phyloP scores from a whole-genome alignment of 2,888 invertebrate genomes.

The Archips crataeganus region DNA sequence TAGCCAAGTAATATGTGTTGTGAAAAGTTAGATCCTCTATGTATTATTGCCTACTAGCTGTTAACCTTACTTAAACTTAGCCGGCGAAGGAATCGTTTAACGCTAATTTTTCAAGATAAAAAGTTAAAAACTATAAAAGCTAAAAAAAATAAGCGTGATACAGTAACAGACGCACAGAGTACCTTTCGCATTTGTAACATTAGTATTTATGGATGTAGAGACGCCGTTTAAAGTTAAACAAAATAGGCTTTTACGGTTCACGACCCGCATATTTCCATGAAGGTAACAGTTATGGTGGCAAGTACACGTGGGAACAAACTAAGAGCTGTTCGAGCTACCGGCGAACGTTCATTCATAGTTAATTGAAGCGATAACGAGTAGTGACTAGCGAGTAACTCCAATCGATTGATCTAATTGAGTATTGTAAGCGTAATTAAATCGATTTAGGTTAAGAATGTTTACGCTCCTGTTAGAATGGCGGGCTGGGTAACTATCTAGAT shows the following conservation, averaged over 20 bases:
- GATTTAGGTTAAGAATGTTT: conserved; percentile 38
- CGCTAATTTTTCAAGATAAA: too few species aligned
- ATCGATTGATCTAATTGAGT: conserved; percentile 37
- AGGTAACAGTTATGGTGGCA: conserved; percentile 31
- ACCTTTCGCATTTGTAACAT: too few species aligned
- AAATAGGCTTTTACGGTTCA: conserved; percentile 39
- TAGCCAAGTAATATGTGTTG: too few species aligned
- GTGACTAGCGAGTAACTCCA: conserved; percentile 14
- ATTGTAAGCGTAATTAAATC: conserved; percentile 36
- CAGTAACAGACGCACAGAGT: too few species aligned
- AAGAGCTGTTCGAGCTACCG: conserved; percentile 8
- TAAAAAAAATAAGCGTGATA: too few species aligned
- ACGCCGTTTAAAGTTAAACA: conserved; percentile 6
- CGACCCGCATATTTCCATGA: conserved; percentile 43
- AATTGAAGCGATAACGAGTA: conserved; percentile 34
- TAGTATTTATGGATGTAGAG: not conserved
- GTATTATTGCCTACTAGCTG: too few species aligned
- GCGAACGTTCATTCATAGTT: conserved; percentile 29
- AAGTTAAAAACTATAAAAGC: too few species aligned
- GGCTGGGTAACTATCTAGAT: not conserved
- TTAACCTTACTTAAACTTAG: too few species aligned
- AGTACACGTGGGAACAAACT: not conserved
- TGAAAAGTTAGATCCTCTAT: too few species aligned
- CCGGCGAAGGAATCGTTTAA: too few species aligned
- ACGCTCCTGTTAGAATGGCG: not conserved